Evolutionary conservation across 1,140 invertebrate genomes (phyloP).

Genomic region (Tigriopus japonicus): DNA sequence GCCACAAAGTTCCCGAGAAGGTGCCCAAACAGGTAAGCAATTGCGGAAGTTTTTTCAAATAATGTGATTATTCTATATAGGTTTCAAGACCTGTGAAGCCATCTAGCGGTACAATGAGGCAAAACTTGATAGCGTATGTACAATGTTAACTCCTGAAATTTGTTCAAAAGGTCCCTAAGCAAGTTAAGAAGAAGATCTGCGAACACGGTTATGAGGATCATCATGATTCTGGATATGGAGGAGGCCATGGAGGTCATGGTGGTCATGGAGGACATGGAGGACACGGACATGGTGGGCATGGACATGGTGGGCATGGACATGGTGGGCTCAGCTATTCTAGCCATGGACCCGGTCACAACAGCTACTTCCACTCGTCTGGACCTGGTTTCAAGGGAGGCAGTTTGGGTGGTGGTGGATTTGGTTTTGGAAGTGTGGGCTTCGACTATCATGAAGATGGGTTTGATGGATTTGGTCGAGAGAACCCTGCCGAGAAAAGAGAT

Average conservation of each 20-base stretch:
- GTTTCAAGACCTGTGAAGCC: too few relatives aligned
- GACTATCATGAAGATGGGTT: not conserved
- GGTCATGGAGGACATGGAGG: not conserved
- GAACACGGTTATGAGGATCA: not conserved
- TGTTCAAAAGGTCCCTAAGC: too few relatives aligned
- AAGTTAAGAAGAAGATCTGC: not conserved
- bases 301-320: too few relatives aligned
- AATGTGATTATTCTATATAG: too few relatives aligned
- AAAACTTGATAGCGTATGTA: too few relatives aligned
- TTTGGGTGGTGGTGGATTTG: not conserved
- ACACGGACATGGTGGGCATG: not conserved
- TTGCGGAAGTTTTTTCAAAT: too few relatives aligned
- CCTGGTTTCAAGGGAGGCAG: too few relatives aligned
- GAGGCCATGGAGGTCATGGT: not conserved
- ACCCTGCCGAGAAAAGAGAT: too few relatives aligned
- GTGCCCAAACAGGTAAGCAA: constrained; percentile 7
- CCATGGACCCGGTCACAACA: not conserved
- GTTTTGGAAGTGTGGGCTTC: not conserved
- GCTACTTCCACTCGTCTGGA: too few relatives aligned
- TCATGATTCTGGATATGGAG: constrained; percentile 1
- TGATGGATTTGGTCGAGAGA: not conserved
- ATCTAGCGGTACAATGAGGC: too few relatives aligned
- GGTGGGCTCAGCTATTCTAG: not conserved
- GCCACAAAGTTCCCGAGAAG: not conserved
- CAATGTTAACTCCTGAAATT: too few relatives aligned